Evolutionary conservation across 2,797 vertebrate species (phyloP), one percentile per base, ranked within the genome.

Genomic region (Xenopus petersii): DNA sequence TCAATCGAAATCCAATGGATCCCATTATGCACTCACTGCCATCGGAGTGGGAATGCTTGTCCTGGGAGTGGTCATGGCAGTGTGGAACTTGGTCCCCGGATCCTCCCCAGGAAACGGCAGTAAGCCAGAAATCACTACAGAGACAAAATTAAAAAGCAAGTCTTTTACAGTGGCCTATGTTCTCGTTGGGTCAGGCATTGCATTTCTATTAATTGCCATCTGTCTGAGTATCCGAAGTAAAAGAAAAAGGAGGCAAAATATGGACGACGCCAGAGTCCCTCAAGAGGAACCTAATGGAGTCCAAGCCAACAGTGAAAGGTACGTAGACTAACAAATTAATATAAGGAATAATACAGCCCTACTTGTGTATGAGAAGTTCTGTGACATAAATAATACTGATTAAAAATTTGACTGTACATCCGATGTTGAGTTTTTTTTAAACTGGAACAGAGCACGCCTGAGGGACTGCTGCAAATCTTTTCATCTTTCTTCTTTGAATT

Each of bases 11-110:
- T 59, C 92, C 17, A 94, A 91, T 0, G 93, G 95, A 0, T 93
- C 94, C 0, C 94, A 97, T 87, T 98, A 98, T 0, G 97, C 96
- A 0, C 92, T 98, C 79, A 97, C 95, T 0, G 95, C 97, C 9
- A 93, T 99, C 16, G 97, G 95, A 59, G 86, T 98, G 71, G 97
- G 96, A 0, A 93, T 99, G 85, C 88, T 98, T 0, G 92, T 95
- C 2, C 92, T 99, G 0, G 97, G 97, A 10, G 84, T 97, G 24
- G 92, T 98, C 81, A 97, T 98, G 96, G 96, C 97, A 0, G 92
- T 98, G 67, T 98, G 96, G 97, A 96, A 93, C 73, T 85, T 98
- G 49, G 93, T 97, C 11, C 97, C 97, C 0, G 82, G 88, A 15
- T 0, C 55, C 0, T 56, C 81, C 0, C 54, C 67, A 1, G 59